Evolutionary conservation across 2,888 invertebrate species (phyloP).

Genomic region (Pyrocoelia pectoralis): DNA sequence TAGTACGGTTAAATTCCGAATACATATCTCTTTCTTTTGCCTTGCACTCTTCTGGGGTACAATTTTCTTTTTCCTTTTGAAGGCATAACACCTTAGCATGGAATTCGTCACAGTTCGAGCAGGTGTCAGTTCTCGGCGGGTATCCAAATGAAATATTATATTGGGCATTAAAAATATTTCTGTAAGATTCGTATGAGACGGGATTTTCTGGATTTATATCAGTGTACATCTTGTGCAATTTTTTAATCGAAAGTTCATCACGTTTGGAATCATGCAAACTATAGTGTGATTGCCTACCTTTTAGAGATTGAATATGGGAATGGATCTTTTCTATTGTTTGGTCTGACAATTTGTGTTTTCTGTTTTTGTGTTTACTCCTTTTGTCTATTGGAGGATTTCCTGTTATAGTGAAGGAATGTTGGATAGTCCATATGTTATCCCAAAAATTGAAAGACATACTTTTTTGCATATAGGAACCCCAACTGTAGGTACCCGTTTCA

Average conservation of each 20-base stretch:
- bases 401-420: slow-evolving; percentile 21
- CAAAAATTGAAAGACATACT: slow-evolving; percentile 17
- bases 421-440: slow-evolving; percentile 21
- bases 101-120: slow-evolving; percentile 9
- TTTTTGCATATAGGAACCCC: slow-evolving; percentile 13
- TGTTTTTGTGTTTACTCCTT: slow-evolving; percentile 20
- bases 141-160: slow-evolving; percentile 15
- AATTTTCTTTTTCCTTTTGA: no score
- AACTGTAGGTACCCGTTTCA: no score
- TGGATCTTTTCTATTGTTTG: no score
- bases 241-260: slow-evolving; percentile 20
- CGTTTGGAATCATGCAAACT: slow-evolving; percentile 21
- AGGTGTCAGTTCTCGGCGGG: slow-evolving; percentile 8
- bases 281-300: slow-evolving; percentile 20
- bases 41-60: not conserved
- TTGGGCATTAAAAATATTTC: slow-evolving; percentile 16
- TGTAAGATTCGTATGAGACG: slow-evolving; percentile 12
- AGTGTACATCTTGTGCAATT: slow-evolving; percentile 25
- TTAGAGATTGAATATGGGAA: slow-evolving; percentile 15
- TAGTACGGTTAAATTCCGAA: no score
- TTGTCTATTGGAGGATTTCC: slow-evolving; percentile 24
- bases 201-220: no score
- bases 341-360: no score
- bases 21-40: not conserved
- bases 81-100: slow-evolving; percentile 11